These are phyloP conservation scores for Eumaeus atala DNA, from an alignment of 1,140 invertebrate genomes.

Conservation along the genomic window DNA sequence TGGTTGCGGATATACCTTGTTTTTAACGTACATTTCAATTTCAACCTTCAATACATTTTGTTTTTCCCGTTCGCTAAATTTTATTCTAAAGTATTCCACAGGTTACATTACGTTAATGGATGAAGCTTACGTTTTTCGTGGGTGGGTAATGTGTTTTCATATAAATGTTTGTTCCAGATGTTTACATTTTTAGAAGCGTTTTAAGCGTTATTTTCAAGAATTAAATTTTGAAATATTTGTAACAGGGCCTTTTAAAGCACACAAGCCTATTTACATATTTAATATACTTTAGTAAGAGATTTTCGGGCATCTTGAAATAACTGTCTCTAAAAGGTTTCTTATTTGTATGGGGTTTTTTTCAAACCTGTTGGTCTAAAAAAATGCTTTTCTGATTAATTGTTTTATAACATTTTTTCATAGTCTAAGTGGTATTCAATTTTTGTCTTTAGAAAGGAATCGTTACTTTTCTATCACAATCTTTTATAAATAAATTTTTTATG, in stretches of 20 bases:
- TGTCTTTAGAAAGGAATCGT: too few relatives aligned
- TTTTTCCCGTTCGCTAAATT: constrained; percentile 13
- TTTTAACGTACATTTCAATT: neutral
- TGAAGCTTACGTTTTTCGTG: constrained; percentile 7
- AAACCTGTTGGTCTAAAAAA: too few relatives aligned
- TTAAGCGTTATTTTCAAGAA: constrained; percentile 1
- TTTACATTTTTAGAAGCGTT: neutral
- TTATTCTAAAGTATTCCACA: constrained; percentile 18
- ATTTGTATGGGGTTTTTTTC: too few relatives aligned
- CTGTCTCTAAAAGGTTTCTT: too few relatives aligned
- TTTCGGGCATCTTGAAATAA: too few relatives aligned
- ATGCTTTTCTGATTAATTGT: too few relatives aligned
- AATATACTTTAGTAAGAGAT: neutral
- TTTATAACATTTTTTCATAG: too few relatives aligned
- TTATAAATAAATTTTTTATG: too few relatives aligned
- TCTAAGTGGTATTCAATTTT: too few relatives aligned
- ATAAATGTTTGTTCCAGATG: constrained; percentile 8
- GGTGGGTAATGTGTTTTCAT: constrained; percentile 8
- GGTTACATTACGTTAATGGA: constrained; percentile 17
- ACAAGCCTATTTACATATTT: constrained; percentile 1
- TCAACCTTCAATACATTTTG: constrained; percentile 1
- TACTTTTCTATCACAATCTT: too few relatives aligned
- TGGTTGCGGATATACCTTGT: constrained; percentile 3
- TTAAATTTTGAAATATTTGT: neutral
- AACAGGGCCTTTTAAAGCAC: neutral